Evolutionary conservation across 2,113 vertebrate genomes (phyloP), one percentile per base, ranked within the genome.

Genomic region (Pelusios castaneus): DNA sequence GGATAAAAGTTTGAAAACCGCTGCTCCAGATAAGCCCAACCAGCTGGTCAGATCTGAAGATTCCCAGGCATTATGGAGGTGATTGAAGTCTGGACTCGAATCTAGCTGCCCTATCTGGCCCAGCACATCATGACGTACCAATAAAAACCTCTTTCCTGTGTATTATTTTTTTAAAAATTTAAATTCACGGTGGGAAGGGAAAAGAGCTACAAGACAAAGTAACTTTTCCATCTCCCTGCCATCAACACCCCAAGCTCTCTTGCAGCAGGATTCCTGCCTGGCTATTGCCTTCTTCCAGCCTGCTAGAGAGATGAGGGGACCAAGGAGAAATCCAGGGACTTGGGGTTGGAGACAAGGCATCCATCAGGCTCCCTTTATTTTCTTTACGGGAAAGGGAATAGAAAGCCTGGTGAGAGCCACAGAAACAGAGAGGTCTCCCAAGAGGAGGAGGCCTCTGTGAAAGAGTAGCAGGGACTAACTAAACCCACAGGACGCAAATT

Each of bases 351-450:
- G 24, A 25, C 22, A 11, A 73, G 70, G 5, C 70, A 43, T 43
- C 41, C 41, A 43, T 5, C 38, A 27, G 41, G 73, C 41, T 76
- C 73, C 73, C 13, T 76, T 27, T 43, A 41, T 75, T 75, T 43
- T 38, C 70, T 43, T 75, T 41, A 76, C 3, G 52, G 8, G 47
- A 1, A 6, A 9, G 45, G 41, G 1, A 1, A 31, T 0, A 0
- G 58, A n/a, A 45, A 58, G 34, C 76, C 24, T 2, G 34, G 38
- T 10, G 1, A 5, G 22, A 25, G 47, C 16, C 58, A 49, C 45
- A 2, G 4, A 85, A 22, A 38, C n/a, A 38, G 47, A 58, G 52
- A 2, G 3, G 9, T 0, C 0, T 13, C 76, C 84, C 10, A 43
- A 41, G 38, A 41, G 3, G 38, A 25, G 38, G 38, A 25, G 38